These are phyloP conservation scores for Silurus lanzhouensis DNA, from an alignment of 2,797 vertebrate species.

Conservation along the genomic window DNA sequence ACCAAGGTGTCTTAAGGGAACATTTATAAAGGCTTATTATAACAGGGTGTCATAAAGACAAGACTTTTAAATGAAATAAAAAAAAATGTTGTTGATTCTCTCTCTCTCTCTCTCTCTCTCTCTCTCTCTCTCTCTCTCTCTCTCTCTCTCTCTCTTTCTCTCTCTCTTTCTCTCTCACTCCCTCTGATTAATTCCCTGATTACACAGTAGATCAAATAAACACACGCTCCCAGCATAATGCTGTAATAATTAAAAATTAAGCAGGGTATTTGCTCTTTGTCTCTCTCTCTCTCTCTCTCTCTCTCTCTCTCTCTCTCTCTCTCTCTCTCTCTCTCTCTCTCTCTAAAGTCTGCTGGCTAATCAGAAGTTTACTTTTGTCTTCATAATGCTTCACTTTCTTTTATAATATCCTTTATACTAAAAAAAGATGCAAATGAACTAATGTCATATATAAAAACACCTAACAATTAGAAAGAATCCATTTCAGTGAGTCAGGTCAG, in stretches of 20 bases:
- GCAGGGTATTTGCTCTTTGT: conserved; percentile 52
- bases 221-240: conserved; percentile 68
- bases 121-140: not conserved
- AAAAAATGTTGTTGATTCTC: not conserved
- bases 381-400: not conserved
- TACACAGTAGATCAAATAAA: conserved; percentile 74
- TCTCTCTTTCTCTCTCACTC: conserved; percentile 35
- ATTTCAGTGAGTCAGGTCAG: not conserved
- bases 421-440: not conserved
- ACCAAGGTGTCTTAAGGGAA: not conserved
- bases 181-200: conserved; percentile 68
- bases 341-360: conserved; percentile 42
- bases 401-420: not conserved
- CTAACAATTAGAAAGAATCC: not conserved
- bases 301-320: too few relatives aligned
- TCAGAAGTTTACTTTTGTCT: conserved; percentile 6
- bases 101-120: not conserved
- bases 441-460: not conserved
- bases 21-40: not conserved
- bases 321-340: too few relatives aligned
- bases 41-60: too few relatives aligned
- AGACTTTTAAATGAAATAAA: not conserved
- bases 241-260: conserved; percentile 76
- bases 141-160: not conserved
- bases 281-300: not conserved